Base-by-base conservation (phyloP, 1,140 invertebrate genomes). In the Drosophila obscura region DNA sequence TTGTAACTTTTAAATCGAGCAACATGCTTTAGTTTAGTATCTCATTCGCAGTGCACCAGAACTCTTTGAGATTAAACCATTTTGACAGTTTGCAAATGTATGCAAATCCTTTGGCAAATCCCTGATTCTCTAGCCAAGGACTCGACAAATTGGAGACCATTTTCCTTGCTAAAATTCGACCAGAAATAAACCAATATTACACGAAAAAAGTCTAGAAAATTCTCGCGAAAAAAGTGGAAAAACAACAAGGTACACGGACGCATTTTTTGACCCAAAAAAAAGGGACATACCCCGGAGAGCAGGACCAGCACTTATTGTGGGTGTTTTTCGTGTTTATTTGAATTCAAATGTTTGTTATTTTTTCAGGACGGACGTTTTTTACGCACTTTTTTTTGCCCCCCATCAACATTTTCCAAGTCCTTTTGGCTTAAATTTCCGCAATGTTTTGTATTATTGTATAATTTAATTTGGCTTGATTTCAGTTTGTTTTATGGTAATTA, bases 341-440 rank as follows among this genome's bases (percentile, higher is more conserved):
- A 69, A 80, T 78, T 60, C 83, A 87, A 88, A 87, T 87, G 82
- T 87, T 87, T 87, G 82, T 82, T 87, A 87, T 87, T 87, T 85
- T 72, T 62, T 59, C 62, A 69, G 28, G n/a, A 15, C 39, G 57
- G 51, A 28, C 28, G 28, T 61, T 50, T 74, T 69, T 60, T 62
- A 13, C 13, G 28, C 35, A 50, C 22, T 64, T 67, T 59, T 39
- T 65, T 45, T 15, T n/a, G 60, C 50, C 44, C 19, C 44, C 58
- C 60, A 50, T 45, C 62, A 83, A 75, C 63, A 57, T 66, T 78
- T 63, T 31, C 16, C 6, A 35, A 43, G 44, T 35, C 57, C 19
- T 26, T 52, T 19, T 51, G 8, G 15, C 5, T 24, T 8, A 45
- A 68, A 58, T 58, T 52, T 41, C 31, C 13, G 22, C 3, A 44